phyloP scores from a whole-genome alignment of 2,113 vertebrate species.

The Percopsis transmontana region DNA sequence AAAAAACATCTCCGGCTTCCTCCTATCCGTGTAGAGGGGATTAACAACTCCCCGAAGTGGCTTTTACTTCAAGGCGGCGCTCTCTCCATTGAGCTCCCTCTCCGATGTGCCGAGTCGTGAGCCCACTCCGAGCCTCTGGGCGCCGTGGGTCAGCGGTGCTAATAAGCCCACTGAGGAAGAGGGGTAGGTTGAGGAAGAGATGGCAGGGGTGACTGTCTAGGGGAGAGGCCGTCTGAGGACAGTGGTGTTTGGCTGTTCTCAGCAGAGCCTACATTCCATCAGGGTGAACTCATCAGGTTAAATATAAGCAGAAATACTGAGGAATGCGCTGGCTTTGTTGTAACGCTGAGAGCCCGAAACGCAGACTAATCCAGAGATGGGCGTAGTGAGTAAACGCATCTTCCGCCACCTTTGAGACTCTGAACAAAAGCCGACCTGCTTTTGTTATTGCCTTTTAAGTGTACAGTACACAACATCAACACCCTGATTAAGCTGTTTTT shows the following conservation, averaged over 20 bases:
- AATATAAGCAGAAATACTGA: constrained; percentile 43
- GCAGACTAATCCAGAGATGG: not conserved
- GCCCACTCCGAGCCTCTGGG: constrained; percentile 14
- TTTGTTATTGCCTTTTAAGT: not conserved
- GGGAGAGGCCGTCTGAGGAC: constrained; percentile 16
- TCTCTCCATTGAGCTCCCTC: constrained; percentile 12
- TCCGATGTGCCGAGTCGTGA: not conserved
- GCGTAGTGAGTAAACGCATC: not conserved
- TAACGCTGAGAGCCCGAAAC: constrained; percentile 12
- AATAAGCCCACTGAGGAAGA: constrained; percentile 35
- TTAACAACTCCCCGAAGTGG: constrained; percentile 33
- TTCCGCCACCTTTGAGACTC: not conserved
- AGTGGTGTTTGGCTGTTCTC: constrained; percentile 37
- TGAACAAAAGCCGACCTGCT: not conserved
- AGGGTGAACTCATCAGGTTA: constrained; percentile 57
- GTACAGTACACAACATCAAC: too few relatives aligned
- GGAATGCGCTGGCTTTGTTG: constrained; percentile 44
- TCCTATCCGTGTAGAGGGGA: constrained; percentile 25
- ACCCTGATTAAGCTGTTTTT: too few relatives aligned
- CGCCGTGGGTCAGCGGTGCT: constrained; percentile 40
- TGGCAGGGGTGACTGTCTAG: constrained; percentile 2
- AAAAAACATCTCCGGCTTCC: constrained; percentile 11
- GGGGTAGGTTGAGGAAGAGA: constrained; percentile 22
- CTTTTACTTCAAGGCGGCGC: constrained; percentile 43
- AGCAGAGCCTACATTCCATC: constrained; percentile 59